Base-by-base conservation (phyloP, 2,113 vertebrate genomes). In the Mesoclemmys tuberculata region DNA sequence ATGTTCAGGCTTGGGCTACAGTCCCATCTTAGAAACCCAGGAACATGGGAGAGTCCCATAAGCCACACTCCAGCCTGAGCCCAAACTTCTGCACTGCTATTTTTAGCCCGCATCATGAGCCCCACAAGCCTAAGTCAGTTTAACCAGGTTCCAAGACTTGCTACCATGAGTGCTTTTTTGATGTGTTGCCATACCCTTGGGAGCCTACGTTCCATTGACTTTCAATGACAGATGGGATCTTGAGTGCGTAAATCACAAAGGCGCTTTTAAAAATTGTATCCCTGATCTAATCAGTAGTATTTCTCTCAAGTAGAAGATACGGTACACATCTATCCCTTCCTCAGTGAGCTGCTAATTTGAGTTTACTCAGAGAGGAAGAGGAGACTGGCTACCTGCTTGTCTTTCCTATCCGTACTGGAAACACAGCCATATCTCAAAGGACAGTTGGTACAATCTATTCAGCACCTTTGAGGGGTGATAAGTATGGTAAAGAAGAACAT, bases 161-260 rank as follows among this genome's bases (percentile, higher is more conserved):
- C 7, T 8, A 19, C 54, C 19, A 55, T 55, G 54, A 49, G 54
- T 21, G 54, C 54, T 55, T 55, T 55, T 55, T 55, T 55, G 54
- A 6, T 55, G 22, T 55, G 5, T 10, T 55, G 22, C 22, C 24
- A 56, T 96, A 96, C 86, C 92, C 95, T 80, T 96, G 84, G 91
- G 90, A 90, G 86, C 44, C 68, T 0, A 13, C 10, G 11, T 61
- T 13, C 13, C 11, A 31, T 31, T 61, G 31, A 35, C 14, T 64
- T 64, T n/a, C 61, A 64, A 18, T 64, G 61, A 64, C 13, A 64
- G 61, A 95, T 90, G 92, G 10, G 86, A 6, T 27, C 49, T 49
- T 90, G 86, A 88, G 88, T 84, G 83, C 92, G 91, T 88, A 83
- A 95, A 95, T 64, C 56, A 4, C 92, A 93, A 80, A 88, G 44